Evolutionary conservation across 2,888 invertebrate species (phyloP), one percentile per base, ranked within the genome.

Genomic region (Kryphioiulus occultus): DNA sequence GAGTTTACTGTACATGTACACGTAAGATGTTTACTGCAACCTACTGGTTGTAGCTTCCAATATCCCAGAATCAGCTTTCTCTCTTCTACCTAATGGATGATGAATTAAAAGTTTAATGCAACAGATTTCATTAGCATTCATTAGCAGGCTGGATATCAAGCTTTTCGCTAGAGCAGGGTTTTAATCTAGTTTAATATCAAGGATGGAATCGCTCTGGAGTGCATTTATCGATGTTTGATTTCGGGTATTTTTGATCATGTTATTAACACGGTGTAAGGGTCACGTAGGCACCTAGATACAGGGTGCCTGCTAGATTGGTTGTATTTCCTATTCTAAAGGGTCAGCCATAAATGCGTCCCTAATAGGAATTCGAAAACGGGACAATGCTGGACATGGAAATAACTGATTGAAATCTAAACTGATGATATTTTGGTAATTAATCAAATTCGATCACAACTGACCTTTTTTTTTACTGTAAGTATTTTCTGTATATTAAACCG

Each of bases 131-230:
- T 68, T 68, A 68, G 68, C n/a, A 26, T 68, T 12, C 26, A 26
- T 68, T 68, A 68, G 68, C 68, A 26, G 10, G 68, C n/a, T 68
- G 68, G n/a, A 68, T n/a, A 68, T 68, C 26, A 68, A n/a, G n/a
- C 19, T 53, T 47, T n/a, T 26, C n/a, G 68, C 68, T 12, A 0
- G 26, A n/a, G 12, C 19, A 4, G 1, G 2, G 26, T 68, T 68
- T 26, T 68, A 68, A 68, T 68, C 68, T 68, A 26, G 26, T 9
- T 26, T 68, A 68, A 68, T 68, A 68, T 68, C 68, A 68, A 68
- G 68, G 22, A 68, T 68, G 68, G 26, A 68, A 68, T 68, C 26
- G 68, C 68, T 68, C 68, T 68, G 26, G 26, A 68, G 68, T 68
- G 68, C 26, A 9, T 26, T 26, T 68, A 68, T 68, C 68, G 59